Percentiles rank a stretch among this genome's conserved stretches.
Conservation (phyloP, 2,888 invertebrate genomes). For the Digitonthophagus gazella region DNA sequence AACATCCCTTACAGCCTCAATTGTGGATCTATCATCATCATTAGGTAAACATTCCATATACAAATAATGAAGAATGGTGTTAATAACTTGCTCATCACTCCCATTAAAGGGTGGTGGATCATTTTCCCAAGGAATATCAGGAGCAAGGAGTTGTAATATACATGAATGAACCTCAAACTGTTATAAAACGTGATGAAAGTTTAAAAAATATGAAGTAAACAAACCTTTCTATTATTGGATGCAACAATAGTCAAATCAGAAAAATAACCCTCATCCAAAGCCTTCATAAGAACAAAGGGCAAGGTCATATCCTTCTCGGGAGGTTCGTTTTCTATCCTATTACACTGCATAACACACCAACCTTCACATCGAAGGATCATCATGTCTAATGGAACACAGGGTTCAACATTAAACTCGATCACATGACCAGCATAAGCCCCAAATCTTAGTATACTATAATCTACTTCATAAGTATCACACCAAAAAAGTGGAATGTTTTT, state of each 20-base stretch:
- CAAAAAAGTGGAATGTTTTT: constrained; percentile 60
- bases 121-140: constrained; percentile 57
- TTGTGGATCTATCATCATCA: constrained; percentile 59
- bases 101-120: constrained; percentile 58
- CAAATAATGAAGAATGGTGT: constrained; percentile 61
- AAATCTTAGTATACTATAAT: constrained; percentile 54
- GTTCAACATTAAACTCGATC: constrained; percentile 60
- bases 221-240: constrained; percentile 55
- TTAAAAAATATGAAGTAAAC: constrained; percentile 19
- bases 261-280: constrained; percentile 65
- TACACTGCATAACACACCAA: constrained; percentile 63
- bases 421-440: constrained; percentile 65
- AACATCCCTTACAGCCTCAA: constrained; percentile 56
- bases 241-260: constrained; percentile 58
- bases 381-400: constrained; percentile 54
- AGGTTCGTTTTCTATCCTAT: constrained; percentile 54
- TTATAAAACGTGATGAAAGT: background rate
- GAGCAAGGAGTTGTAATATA: constrained; percentile 57
- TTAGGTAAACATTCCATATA: constrained; percentile 64
- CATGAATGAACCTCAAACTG: constrained; percentile 59
- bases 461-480: constrained; percentile 67
- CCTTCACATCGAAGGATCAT: constrained; percentile 61
- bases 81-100: constrained; percentile 61
- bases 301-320: constrained; percentile 52
- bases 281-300: constrained; percentile 63